Base-by-base conservation (phyloP, 2,888 invertebrate genomes). In the Lysandra bellargus region DNA sequence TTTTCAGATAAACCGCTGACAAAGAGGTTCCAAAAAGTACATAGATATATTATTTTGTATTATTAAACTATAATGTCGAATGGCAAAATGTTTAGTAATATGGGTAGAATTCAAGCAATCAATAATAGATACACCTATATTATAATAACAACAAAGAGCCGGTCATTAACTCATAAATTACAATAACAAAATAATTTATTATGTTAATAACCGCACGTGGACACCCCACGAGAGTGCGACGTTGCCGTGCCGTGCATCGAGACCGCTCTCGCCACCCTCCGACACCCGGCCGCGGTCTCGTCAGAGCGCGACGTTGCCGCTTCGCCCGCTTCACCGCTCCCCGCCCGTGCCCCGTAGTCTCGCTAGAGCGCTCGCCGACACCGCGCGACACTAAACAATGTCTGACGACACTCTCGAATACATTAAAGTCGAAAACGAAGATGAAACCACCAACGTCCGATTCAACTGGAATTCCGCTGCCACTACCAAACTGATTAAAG, bases 311-410 rank as follows among this genome's bases (percentile, higher is more conserved):
- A 84, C 83, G 93, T 91, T 92, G 93, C 91, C 91, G 87, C 85
- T 88, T 85, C 85, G 88, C 81, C 83, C 82, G 90, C 83, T 83
- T 91, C 91, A 91, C 89, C 89, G 89, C 86, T 90, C 88, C 90
- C 82, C 82, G 85, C 86, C 86, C 87, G 89, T 92, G 93, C 85
- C 86, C 86, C 87, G 89, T 92, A 93, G 93, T 93, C 92, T 93
- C 92, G 91, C 92, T 92, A 93, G 92, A 93, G 91, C 91, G 87
- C 86, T 84, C 86, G 85, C 84, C 84, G 87, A 86, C 86, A 84
- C 84, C 85, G 84, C 84, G 89, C 91, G 91, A 83, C 82, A 82
- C 79, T 80, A 82, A 82, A 83, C 81, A 93, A 93, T 93, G 91
- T 17, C 4, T 57, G 92, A 89, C 49, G 89, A 90, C 85, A 90